Conservation (phyloP, 2,797 vertebrate genomes). For the Cossypha heuglini region DNA sequence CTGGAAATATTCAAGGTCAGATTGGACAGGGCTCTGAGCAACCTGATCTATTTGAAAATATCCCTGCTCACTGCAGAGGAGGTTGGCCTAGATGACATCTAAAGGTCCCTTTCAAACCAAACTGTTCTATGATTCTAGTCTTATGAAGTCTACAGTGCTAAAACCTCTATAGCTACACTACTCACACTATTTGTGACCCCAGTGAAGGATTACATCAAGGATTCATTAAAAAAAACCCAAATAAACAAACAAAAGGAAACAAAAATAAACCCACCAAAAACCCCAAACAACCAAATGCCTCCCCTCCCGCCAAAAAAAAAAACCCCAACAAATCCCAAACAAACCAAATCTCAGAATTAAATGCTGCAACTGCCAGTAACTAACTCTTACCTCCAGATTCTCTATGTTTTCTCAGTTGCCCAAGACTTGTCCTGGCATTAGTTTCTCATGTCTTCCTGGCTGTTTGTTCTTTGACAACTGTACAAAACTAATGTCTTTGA, state of each 20-base stretch:
- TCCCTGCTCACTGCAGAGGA: neutral
- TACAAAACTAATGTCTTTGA: neutral
- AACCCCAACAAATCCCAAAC: neutral
- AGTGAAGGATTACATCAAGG: neutral
- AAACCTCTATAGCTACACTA: neutral
- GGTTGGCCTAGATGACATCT: neutral
- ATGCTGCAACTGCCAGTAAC: neutral
- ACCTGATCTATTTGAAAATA: neutral
- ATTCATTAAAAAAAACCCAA: neutral
- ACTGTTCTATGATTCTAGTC: neutral
- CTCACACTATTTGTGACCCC: neutral
- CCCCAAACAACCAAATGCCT: neutral
- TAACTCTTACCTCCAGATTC: neutral
- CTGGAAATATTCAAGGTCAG: neutral
- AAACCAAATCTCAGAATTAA: neutral
- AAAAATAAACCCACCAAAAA: neutral
- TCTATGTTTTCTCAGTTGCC: neutral
- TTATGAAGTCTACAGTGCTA: neutral
- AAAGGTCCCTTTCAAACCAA: neutral
- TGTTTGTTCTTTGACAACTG: neutral
- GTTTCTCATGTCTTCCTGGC: neutral
- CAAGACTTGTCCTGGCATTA: neutral
- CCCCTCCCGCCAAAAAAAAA: rapidly evolving
- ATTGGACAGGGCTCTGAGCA: neutral
- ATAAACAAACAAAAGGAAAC: neutral